phyloP scores from a whole-genome alignment of 2,113 vertebrate genomes.

The Melanostigma gelatinosum region DNA sequence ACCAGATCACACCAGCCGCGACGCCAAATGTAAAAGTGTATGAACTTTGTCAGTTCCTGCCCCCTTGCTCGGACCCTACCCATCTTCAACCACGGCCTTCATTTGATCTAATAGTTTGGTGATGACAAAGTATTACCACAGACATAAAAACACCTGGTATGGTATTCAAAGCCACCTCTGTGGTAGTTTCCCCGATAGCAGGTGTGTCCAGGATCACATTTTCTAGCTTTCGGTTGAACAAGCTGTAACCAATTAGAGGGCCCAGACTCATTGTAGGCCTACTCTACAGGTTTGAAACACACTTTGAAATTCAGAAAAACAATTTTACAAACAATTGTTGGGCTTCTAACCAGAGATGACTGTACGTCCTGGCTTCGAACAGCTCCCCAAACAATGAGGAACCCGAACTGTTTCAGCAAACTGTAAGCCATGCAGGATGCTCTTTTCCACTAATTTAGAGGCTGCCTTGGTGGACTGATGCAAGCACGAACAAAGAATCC shows the following conservation, averaged over 20 bases:
- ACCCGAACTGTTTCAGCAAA: conserved; percentile 31
- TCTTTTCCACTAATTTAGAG: conserved; percentile 40
- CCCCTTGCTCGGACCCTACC: background rate
- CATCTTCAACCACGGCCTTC: background rate
- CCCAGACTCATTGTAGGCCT: background rate
- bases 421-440: conserved; percentile 20
- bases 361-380: conserved; percentile 14
- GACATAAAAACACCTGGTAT: background rate
- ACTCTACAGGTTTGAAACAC: background rate
- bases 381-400: conserved; percentile 27
- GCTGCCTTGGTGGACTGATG: conserved; percentile 38
- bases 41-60: background rate
- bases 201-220: no score
- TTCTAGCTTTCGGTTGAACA: background rate
- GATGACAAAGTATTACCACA: background rate
- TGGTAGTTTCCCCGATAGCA: no score
- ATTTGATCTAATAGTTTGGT: background rate
- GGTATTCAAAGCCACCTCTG: background rate
- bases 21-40: background rate
- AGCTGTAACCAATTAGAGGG: background rate
- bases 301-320: background rate
- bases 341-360: conserved; percentile 7
- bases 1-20: background rate
- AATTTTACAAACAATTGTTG: background rate
- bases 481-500: conserved; percentile 46